Conservation (phyloP, 2,113 vertebrate species). For the Lophochroa leadbeateri region DNA sequence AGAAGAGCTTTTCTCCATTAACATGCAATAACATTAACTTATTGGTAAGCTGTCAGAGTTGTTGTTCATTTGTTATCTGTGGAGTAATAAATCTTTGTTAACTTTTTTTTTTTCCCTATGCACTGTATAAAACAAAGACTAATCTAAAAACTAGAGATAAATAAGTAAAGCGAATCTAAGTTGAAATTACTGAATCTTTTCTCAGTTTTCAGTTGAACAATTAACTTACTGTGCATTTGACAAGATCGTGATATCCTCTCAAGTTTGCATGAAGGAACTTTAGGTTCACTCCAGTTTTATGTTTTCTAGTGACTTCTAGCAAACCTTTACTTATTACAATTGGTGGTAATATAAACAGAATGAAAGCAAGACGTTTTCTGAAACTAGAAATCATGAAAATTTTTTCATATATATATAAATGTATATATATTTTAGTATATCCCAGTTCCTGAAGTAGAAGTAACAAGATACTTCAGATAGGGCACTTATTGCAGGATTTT, state of each 20-base stretch:
- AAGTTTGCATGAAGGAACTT: neutral
- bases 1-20: neutral
- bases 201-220: neutral
- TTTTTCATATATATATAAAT: neutral
- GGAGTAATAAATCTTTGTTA: neutral
- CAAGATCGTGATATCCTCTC: neutral
- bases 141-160: neutral
- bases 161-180: neutral
- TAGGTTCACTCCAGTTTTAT: neutral
- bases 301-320: neutral
- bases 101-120: neutral
- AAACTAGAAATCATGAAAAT: neutral
- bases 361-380: neutral
- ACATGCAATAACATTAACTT: neutral
- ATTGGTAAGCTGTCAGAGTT: neutral
- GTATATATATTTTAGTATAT: neutral
- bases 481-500: neutral
- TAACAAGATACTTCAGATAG: neutral
- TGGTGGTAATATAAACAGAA: neutral
- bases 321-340: neutral
- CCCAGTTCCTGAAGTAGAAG: neutral
- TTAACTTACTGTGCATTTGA: neutral
- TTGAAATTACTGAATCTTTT: neutral
- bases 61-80: neutral
- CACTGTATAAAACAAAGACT: neutral